Evolutionary conservation across 2,888 invertebrate species (phyloP), one percentile per base, ranked within the genome.

Genomic region (Mythimna ferrago): DNA sequence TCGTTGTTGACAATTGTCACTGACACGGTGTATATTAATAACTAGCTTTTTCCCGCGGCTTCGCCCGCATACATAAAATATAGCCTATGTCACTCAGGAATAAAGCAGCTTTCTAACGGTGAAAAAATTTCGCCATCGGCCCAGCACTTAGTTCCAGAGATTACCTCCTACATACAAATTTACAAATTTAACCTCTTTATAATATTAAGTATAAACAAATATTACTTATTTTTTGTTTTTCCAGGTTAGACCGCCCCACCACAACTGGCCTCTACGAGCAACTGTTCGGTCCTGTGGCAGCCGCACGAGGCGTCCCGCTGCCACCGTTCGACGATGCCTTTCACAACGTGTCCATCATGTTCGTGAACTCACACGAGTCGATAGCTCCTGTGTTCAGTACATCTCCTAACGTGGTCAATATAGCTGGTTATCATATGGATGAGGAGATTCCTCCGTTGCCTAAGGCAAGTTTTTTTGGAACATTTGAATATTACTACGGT

Each of bases 391-490:
- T 90, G 0, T 81, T 85, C 65, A 88, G 86, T 11, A 32, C 90
- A 3, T 92, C 94, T 0, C 91, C 93, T 0, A 94, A 94, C 53
- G 92, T 92, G 0, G 66, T 94, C 1, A 89, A 91, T 6, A 88
- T 94, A 0, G 94, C 88, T 2, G 94, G 94, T 0, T 94, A 89
- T 56, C 94, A 94, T 72, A 92, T 93, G 2, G 88, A 90, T 1
- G 91, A 92, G 14, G 76, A 85, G 1, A 71, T 82, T 0, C 87
- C 89, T 0, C 87, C 91, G 0, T 66, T 94, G 9, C 93, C 94
- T 0, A 89, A 94, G 91, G 94, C 93, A n/a, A 53, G 51, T 53
- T n/a, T 19, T 6, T n/a, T 16, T 1, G 0, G 5, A 48, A 2
- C 1, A 2, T 19, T 48, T 48, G 3, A 44, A 44, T 44, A 14